Conservation (phyloP, 2,888 invertebrate species). For the Boloria euphrosyne region DNA sequence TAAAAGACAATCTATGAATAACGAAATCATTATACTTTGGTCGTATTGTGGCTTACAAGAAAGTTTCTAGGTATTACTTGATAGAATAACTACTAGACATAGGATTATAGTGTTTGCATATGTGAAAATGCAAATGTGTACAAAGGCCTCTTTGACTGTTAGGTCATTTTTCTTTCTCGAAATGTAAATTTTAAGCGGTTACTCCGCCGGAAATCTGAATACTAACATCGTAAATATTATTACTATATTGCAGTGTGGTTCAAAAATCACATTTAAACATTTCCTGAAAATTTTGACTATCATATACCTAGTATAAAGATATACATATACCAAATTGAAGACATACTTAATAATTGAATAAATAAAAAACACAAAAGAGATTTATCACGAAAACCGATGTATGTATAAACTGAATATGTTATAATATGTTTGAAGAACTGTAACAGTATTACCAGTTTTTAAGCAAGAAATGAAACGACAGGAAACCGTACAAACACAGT, state of each 20-base stretch:
- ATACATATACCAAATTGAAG: neutral
- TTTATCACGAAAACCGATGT: slow-evolving; percentile 3
- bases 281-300: neutral
- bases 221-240: slow-evolving; percentile 16
- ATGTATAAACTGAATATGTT: slow-evolving; percentile 3
- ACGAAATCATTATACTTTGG: no score
- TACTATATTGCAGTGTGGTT: slow-evolving; percentile 9
- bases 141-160: slow-evolving; percentile 18
- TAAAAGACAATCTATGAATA: no score
- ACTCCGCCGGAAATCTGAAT: slow-evolving; percentile 12
- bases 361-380: slow-evolving; percentile 12
- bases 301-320: neutral
- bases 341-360: neutral
- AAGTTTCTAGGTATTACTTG: slow-evolving; percentile 1
- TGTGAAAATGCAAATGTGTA: slow-evolving; percentile 19
- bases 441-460: slow-evolving; percentile 19
- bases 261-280: slow-evolving; percentile 4
- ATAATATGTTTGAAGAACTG: slow-evolving; percentile 3
- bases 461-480: slow-evolving; percentile 18
- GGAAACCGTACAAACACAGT: slow-evolving; percentile 30
- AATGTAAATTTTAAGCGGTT: slow-evolving; percentile 19
- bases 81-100: slow-evolving; percentile 11
- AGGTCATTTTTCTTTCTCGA: slow-evolving; percentile 19
- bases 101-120: slow-evolving; percentile 18
- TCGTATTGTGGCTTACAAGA: neutral